phyloP scores from a whole-genome alignment of 2,797 vertebrate species.

The Phoeniculus purpureus region DNA sequence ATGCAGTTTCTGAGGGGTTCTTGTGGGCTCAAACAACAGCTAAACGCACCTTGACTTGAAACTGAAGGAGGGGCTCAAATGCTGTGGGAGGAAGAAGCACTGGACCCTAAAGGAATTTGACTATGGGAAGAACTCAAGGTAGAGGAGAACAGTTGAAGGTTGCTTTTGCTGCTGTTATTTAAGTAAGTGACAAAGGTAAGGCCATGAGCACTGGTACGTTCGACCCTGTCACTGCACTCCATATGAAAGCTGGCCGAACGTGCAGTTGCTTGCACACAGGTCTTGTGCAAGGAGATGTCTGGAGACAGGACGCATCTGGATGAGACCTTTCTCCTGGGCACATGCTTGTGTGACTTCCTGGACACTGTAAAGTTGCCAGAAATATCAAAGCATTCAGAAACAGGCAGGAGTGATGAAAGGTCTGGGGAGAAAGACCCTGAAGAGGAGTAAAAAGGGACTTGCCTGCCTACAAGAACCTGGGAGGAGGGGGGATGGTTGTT shows the following conservation, averaged over 20 bases:
- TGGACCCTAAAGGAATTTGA: background rate
- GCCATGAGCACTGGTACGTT: rapidly evolving
- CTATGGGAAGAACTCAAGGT: background rate
- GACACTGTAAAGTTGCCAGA: background rate
- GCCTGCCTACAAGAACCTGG: background rate
- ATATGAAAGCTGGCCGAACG: background rate
- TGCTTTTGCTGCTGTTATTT: background rate
- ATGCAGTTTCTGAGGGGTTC: background rate
- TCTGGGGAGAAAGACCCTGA: background rate
- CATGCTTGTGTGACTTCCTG: constrained; percentile 8
- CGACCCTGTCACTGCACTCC: background rate
- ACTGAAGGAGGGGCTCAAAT: background rate
- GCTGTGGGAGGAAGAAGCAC: background rate
- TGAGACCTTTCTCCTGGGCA: background rate
- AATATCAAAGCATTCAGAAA: constrained; percentile 24
- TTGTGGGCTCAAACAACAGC: background rate
- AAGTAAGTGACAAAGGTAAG: background rate
- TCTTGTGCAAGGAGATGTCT: constrained; percentile 28
- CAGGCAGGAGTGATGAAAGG: background rate
- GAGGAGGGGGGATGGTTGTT: background rate
- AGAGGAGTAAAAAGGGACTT: background rate
- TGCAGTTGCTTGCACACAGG: background rate
- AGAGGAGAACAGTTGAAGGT: background rate
- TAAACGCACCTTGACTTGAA: background rate
- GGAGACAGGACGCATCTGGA: constrained; percentile 35